A percentile compares a stretch with the other conserved stretches of the same genome.
These are phyloP conservation scores for Aphis craccivora DNA, from an alignment of 1,140 invertebrate genomes.

Conservation along the genomic window DNA sequence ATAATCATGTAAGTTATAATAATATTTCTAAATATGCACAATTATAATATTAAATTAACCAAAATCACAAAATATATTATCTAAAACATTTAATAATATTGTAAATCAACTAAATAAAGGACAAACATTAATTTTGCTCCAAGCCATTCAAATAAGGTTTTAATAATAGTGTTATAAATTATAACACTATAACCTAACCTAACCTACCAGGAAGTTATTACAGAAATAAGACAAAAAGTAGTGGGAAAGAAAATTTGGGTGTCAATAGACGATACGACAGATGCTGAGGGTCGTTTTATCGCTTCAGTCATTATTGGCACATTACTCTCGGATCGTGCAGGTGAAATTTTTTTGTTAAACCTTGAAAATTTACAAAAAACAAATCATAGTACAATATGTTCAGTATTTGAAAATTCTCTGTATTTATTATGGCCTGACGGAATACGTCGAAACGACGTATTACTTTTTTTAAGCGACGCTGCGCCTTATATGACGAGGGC, in stretches of 20 bases:
- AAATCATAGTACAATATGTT: conserved; percentile 4
- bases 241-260: neutral
- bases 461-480: neutral
- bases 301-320: neutral
- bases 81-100: too few species aligned
- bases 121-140: too few species aligned
- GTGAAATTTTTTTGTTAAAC: neutral
- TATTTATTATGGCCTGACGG: neutral
- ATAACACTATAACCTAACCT: too few species aligned
- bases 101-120: too few species aligned
- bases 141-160: too few species aligned
- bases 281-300: neutral
- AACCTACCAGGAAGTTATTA: neutral
- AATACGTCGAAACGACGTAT: neutral
- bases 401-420: neutral
- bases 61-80: too few species aligned
- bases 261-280: neutral
- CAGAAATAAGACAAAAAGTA: neutral
- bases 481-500: neutral
- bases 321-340: neutral
- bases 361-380: neutral
- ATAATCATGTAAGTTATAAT: too few species aligned
- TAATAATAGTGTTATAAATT: too few species aligned
- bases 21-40: too few species aligned
- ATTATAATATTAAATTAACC: too few species aligned